phyloP scores from a whole-genome alignment of 1,140 invertebrate genomes.

The Drosophila sechellia region DNA sequence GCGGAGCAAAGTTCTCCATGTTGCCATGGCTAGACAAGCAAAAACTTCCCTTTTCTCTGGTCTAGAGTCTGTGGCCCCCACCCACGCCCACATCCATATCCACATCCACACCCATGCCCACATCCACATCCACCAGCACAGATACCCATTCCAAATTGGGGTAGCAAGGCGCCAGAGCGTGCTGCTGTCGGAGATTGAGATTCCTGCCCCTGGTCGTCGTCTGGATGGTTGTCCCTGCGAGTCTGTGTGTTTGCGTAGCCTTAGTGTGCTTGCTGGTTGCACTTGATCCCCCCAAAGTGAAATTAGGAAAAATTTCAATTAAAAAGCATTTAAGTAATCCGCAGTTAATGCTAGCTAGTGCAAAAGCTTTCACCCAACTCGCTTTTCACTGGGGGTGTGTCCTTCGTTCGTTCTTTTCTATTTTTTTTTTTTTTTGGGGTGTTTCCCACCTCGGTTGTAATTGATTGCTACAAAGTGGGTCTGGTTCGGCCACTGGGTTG shows the following conservation, averaged over 20 bases:
- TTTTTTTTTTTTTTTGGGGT: constrained; percentile 29
- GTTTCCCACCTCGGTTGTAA: constrained; percentile 39
- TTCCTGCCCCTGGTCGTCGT: constrained; percentile 12
- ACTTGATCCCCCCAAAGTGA: constrained; percentile 82
- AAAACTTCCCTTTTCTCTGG: constrained; percentile 68
- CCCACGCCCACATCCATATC: constrained; percentile 15
- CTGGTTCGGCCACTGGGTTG: constrained; percentile 1
- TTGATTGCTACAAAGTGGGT: constrained; percentile 27
- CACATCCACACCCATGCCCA: background rate
- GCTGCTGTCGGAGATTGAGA: constrained; percentile 30
- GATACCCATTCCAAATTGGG: constrained; percentile 22
- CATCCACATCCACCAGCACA: background rate
- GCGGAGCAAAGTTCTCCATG: constrained; percentile 23
- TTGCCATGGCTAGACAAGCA: constrained; percentile 72
- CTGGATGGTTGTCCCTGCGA: constrained; percentile 1
- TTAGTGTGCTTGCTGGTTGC: constrained; percentile 64
- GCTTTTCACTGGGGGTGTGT: constrained; percentile 2
- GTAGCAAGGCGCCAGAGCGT: constrained; percentile 77
- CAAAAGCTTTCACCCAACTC: constrained; percentile 44
- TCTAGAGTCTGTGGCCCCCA: background rate
- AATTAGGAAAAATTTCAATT: constrained; percentile 83
- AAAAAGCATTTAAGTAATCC: constrained; percentile 83
- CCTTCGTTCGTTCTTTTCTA: background rate
- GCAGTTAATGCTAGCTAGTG: constrained; percentile 68
- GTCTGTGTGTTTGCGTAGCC: constrained; percentile 61